Percentiles rank a stretch among this genome's conserved stretches.
Conservation (phyloP, 2,888 invertebrate genomes). For the Glyphotaelius pellucidus region DNA sequence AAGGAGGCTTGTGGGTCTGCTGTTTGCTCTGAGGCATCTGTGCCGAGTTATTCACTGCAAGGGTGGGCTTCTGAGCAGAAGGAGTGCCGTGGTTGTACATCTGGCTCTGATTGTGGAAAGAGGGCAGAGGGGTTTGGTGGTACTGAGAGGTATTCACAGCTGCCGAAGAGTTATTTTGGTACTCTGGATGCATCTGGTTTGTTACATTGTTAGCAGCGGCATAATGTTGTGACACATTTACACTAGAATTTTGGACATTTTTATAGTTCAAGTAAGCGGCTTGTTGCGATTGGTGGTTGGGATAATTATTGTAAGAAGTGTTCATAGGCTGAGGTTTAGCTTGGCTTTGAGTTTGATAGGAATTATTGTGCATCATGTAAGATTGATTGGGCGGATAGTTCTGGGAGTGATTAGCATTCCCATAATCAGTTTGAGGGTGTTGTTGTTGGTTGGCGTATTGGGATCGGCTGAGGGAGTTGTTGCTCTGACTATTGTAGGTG, state of each 20-base stretch:
- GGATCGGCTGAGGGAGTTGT: conserved; percentile 50
- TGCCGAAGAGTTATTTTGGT: conserved; percentile 36
- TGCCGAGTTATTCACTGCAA: conserved; percentile 18
- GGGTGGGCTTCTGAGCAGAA: conserved; percentile 34
- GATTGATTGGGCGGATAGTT: conserved; percentile 54
- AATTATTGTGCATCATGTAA: conserved; percentile 46
- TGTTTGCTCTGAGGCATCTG: conserved; percentile 38
- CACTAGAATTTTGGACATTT: conserved; percentile 27
- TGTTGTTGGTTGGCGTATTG: conserved; percentile 66
- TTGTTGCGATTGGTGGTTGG: conserved; percentile 19
- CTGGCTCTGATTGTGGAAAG: conserved; percentile 34
- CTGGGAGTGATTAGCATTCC: conserved; percentile 60
- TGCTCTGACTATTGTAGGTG: conserved; percentile 61
- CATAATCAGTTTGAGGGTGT: conserved; percentile 64
- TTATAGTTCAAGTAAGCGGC: conserved; percentile 23
- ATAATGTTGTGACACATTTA: conserved; percentile 39
- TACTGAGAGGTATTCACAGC: conserved; percentile 42
- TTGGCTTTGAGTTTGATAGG: conserved; percentile 56
- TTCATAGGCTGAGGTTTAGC: conserved; percentile 43
- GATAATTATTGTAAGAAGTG: conserved; percentile 54
- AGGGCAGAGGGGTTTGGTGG: conserved; percentile 31
- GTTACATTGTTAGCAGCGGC: conserved; percentile 22
- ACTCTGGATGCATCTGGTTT: conserved; percentile 45
- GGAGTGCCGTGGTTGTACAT: conserved; percentile 28
- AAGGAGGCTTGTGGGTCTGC: conserved; percentile 63